Conservation (phyloP, 2,888 invertebrate species). For the Chironomus riparius region DNA sequence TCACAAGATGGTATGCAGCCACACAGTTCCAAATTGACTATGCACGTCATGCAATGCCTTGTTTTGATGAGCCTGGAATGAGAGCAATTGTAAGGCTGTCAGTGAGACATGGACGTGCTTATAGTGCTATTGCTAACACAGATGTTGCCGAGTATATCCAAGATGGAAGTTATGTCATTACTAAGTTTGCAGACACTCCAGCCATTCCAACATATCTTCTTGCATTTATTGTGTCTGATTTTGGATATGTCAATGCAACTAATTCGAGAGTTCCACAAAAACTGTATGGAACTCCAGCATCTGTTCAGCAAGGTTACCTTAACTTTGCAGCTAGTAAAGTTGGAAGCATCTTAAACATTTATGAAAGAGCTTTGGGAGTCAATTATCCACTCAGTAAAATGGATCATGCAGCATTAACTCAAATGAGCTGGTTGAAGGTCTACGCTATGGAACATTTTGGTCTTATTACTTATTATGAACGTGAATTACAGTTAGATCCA, state of each 20-base stretch:
- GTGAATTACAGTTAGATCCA: not conserved
- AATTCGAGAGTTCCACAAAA: not conserved
- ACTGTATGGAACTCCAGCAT: not conserved
- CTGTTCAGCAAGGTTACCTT: not conserved
- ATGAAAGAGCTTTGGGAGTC: not conserved
- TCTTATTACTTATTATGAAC: not conserved
- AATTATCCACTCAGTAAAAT: not conserved
- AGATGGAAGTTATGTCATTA: not conserved
- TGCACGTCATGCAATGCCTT: constrained; percentile 56
- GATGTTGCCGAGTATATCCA: not conserved
- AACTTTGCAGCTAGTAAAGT: not conserved
- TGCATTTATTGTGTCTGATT: constrained; percentile 4
- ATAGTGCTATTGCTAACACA: constrained; percentile 35
- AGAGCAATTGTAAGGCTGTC: constrained; percentile 53
- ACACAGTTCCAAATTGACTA: constrained; percentile 53
- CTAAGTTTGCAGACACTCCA: not conserved
- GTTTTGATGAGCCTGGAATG: constrained; percentile 56
- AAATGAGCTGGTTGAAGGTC: too few species aligned
- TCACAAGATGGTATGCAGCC: constrained; percentile 41
- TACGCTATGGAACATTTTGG: not conserved
- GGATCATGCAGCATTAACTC: not conserved
- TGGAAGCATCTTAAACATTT: not conserved
- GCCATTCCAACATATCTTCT: constrained; percentile 2
- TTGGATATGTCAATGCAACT: not conserved
- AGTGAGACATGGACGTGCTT: constrained; percentile 43